Base-by-base conservation (phyloP, 1,140 invertebrate genomes). In the Drosophila nebulosa region DNA sequence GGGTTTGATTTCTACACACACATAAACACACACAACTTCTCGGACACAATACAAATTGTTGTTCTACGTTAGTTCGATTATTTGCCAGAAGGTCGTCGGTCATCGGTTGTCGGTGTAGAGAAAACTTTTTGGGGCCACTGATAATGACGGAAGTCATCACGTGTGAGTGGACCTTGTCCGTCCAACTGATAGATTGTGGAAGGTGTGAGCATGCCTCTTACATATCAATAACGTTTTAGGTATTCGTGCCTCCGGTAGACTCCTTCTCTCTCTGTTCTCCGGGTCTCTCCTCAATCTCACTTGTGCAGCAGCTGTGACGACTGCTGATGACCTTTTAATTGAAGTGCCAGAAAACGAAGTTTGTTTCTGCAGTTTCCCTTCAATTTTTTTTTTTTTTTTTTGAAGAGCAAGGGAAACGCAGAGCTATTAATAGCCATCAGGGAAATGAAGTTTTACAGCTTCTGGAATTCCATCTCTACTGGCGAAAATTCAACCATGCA, bases 301-400 rank as follows among this genome's bases (percentile, higher is more conserved):
- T 50, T 35, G 62, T 72, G 56, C 78, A 71, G 61, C 78, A 85
- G 78, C 78, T 85, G 89, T 89, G 79, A 77, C 64, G 74, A 84
- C 79, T 81, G 78, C 58, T 90, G 89, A 90, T 90, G 89, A 79
- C 79, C 83, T 89, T 90, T 81, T 90, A 90, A 90, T 90, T 90
- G 88, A 83, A 89, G 83, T 83, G 65, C 30, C 24, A 69, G 56
- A 30, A 52, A 59, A 57, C 35, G 42, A 27, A 65, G 57, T 39
- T 35, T 14, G 12, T 51, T 18, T 51, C 18, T n/a, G 6, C 6
- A 26, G 9, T 24, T 46, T 21, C 16, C 27, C 27, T 30, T 30
- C 1, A 9, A 9, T 26, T 3, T 26, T 26, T 26, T 26, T 26
- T 26, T 24, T 36, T 12, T 27, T 51, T 1, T 51, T 56, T 58